These are phyloP conservation scores for Rhizoglyphus robini DNA, from an alignment of 1,140 invertebrate species.

Conservation along the genomic window DNA sequence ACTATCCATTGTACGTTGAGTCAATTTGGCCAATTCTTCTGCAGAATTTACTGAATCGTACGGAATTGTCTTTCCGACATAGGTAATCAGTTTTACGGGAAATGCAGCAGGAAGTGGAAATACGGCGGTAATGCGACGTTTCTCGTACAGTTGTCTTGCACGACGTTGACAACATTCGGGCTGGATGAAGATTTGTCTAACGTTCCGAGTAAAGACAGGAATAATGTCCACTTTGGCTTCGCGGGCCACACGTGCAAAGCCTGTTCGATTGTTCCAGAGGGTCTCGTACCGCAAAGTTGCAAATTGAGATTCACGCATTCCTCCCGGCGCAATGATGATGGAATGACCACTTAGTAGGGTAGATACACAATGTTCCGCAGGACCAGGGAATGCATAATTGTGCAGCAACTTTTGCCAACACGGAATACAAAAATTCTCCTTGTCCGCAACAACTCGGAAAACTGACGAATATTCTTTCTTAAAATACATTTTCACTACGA, in stretches of 20 bases:
- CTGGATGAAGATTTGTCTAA: slow-evolving; percentile 75
- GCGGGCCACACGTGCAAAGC: slow-evolving; percentile 91
- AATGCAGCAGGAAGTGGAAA: slow-evolving; percentile 93
- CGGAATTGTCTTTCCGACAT: slow-evolving; percentile 65
- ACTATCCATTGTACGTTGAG: slow-evolving; percentile 52
- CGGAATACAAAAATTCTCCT: slow-evolving; percentile 81
- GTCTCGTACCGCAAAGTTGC: slow-evolving; percentile 35
- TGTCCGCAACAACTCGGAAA: slow-evolving; percentile 56
- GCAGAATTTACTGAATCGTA: slow-evolving; percentile 55
- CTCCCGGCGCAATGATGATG: slow-evolving; percentile 83
- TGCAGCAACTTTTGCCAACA: slow-evolving; percentile 46
- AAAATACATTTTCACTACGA: slow-evolving; percentile 65
- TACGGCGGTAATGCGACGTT: slow-evolving; percentile 69
- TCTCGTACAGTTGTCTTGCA: slow-evolving; percentile 48
- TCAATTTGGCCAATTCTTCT: slow-evolving; percentile 63
- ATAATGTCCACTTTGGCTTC: slow-evolving; percentile 84
- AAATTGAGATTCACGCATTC: slow-evolving; percentile 80
- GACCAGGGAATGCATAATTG: slow-evolving; percentile 79
- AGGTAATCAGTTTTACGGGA: slow-evolving; percentile 85
- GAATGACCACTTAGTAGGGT: slow-evolving; percentile 72
- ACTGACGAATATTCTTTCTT: slow-evolving; percentile 63
- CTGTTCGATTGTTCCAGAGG: slow-evolving; percentile 83
- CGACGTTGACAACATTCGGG: slow-evolving; percentile 1
- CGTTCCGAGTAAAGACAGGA: slow-evolving; percentile 90
- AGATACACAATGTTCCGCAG: slow-evolving; percentile 68